phyloP scores from a whole-genome alignment of 2,113 vertebrate species.

The Mormoops blainvillei region DNA sequence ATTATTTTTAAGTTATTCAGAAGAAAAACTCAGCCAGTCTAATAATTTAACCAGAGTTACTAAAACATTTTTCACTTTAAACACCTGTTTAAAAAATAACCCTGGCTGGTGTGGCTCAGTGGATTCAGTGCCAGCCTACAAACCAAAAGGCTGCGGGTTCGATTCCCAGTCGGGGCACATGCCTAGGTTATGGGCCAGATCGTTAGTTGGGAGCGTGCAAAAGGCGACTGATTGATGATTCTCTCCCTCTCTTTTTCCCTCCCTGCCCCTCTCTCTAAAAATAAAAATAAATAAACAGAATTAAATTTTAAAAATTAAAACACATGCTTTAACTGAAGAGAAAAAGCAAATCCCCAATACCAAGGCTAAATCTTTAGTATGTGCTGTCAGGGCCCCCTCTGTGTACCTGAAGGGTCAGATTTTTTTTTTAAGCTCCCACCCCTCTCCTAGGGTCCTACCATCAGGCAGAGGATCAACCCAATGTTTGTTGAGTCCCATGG shows the following conservation, averaged over 20 bases:
- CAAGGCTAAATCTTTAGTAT: neutral
- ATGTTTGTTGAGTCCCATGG: conserved; percentile 98
- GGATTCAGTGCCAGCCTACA: too few species aligned
- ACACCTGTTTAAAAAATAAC: neutral
- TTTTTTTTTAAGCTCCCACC: neutral
- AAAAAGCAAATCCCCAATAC: neutral
- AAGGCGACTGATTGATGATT: too few species aligned
- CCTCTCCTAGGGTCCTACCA: conserved; percentile 76
- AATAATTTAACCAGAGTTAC: neutral
- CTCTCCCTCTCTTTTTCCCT: too few species aligned
- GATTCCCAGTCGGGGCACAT: too few species aligned
- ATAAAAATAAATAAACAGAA: too few species aligned
- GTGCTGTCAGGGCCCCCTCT: neutral
- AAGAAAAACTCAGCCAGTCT: neutral
- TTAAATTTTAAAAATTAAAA: too few species aligned
- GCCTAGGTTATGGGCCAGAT: too few species aligned
- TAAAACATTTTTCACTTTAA: conserved; percentile 3
- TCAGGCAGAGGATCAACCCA: conserved; percentile 99
- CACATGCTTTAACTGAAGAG: neutral
- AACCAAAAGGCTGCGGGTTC: too few species aligned
- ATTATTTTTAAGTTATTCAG: neutral
- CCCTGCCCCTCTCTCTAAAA: too few species aligned
- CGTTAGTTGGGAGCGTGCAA: too few species aligned
- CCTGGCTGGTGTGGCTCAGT: neutral
- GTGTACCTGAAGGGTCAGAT: neutral